Conservation (phyloP, 2,797 vertebrate species). For the Ctenopoma multispine region DNA sequence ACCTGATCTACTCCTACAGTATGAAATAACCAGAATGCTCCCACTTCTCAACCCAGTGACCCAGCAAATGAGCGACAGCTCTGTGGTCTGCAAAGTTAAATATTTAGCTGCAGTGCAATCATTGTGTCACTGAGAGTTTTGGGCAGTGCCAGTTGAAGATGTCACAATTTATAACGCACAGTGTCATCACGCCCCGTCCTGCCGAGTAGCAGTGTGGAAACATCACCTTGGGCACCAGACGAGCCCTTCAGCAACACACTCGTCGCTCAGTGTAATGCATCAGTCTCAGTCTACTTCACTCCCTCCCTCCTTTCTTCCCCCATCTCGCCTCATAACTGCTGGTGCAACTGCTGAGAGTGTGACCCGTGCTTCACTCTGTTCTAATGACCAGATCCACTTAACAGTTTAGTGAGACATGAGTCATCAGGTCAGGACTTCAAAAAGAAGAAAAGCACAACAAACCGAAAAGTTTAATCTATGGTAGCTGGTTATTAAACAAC, state of each 20-base stretch:
- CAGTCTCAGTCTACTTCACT: constrained; percentile 44
- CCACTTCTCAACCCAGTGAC: constrained; percentile 3
- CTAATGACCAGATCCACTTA: neutral
- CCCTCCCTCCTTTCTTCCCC: neutral
- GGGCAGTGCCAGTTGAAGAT: constrained; percentile 36
- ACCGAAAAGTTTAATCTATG: no score
- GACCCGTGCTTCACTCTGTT: constrained; percentile 13
- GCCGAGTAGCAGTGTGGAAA: constrained; percentile 22
- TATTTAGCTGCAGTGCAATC: constrained; percentile 49
- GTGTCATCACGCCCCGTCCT: constrained; percentile 17
- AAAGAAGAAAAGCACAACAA: no score
- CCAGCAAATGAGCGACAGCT: constrained; percentile 31
- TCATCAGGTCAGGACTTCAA: neutral
- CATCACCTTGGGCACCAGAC: constrained; percentile 31
- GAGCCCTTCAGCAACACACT: constrained; percentile 2
- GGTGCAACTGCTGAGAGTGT: neutral
- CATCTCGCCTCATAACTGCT: neutral
- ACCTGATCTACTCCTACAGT: constrained; percentile 5
- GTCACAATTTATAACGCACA: constrained; percentile 57
- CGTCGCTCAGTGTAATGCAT: constrained; percentile 22
- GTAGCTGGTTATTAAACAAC: no score
- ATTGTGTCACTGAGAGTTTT: constrained; percentile 65
- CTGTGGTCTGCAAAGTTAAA: constrained; percentile 27
- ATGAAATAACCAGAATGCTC: neutral
- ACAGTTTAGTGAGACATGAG: neutral